Evolutionary conservation across 2,797 vertebrate genomes (phyloP).

Genomic region (Gallinago stenura): DNA sequence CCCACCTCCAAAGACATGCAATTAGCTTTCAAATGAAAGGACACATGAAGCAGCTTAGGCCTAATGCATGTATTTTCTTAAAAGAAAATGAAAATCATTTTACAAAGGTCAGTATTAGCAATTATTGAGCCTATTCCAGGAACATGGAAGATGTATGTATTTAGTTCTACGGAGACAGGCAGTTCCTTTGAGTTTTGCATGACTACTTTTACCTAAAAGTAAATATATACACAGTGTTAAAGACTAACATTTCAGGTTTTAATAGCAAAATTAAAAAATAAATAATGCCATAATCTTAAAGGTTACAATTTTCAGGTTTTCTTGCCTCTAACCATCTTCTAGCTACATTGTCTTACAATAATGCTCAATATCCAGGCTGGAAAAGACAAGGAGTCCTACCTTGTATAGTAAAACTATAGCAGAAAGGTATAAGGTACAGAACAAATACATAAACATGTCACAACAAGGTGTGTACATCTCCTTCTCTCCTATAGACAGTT

Average conservation of each 20-base stretch:
- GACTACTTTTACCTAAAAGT: neutral
- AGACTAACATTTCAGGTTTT: neutral
- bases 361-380: neutral
- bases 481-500: neutral
- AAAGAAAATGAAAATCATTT: neutral
- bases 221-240: neutral
- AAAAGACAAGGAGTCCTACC: neutral
- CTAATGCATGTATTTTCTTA: neutral
- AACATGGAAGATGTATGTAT: rapidly evolving
- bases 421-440: neutral
- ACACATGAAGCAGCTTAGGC: neutral
- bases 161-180: neutral
- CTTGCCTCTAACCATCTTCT: neutral
- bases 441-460: neutral
- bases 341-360: neutral
- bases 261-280: neutral
- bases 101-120: neutral
- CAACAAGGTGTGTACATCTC: neutral
- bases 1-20: neutral
- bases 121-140: neutral
- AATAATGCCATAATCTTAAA: neutral
- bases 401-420: neutral
- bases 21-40: neutral
- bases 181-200: neutral
- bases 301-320: neutral